A percentile compares a stretch with the other conserved stretches of the same genome.
These are phyloP conservation scores for Caradrina clavipalpis DNA, from an alignment of 2,888 invertebrate species.

Conservation along the genomic window DNA sequence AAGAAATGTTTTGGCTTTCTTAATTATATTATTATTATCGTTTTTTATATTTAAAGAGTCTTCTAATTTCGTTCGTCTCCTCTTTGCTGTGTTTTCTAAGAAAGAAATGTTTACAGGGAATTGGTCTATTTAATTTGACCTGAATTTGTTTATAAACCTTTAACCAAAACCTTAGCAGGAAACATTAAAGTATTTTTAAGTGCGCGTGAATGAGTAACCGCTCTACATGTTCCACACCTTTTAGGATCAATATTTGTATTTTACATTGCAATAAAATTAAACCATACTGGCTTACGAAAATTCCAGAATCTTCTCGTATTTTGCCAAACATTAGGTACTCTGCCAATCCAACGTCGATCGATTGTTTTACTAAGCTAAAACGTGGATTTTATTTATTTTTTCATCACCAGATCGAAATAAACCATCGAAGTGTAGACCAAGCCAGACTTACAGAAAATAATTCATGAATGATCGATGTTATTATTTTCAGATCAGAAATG, in stretches of 20 bases:
- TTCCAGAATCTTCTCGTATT: conserved; percentile 7
- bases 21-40: conserved; percentile 27
- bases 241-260: neutral
- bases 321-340: conserved; percentile 20
- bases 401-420: conserved; percentile 33
- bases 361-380: conserved; percentile 38
- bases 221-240: neutral
- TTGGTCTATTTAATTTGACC: conserved; percentile 3
- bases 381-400: conserved; percentile 32
- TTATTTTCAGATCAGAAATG: conserved; percentile 33
- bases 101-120: conserved; percentile 1
- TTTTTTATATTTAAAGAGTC: conserved; percentile 7
- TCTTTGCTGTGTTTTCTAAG: conserved; percentile 7
- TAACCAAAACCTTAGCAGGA: neutral
- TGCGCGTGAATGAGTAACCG: neutral
- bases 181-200: conserved; percentile 4
- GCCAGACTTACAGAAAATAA: conserved; percentile 20
- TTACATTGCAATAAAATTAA: conserved; percentile 9
- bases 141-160: neutral
- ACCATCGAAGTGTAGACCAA: conserved; percentile 30
- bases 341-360: conserved; percentile 32
- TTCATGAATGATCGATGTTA: conserved; percentile 24
- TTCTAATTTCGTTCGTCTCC: conserved; percentile 13
- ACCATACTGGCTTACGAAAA: neutral
- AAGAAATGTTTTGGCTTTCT: conserved; percentile 36